Conservation (phyloP, 2,797 vertebrate genomes). For the Anniella stebbinsi region DNA sequence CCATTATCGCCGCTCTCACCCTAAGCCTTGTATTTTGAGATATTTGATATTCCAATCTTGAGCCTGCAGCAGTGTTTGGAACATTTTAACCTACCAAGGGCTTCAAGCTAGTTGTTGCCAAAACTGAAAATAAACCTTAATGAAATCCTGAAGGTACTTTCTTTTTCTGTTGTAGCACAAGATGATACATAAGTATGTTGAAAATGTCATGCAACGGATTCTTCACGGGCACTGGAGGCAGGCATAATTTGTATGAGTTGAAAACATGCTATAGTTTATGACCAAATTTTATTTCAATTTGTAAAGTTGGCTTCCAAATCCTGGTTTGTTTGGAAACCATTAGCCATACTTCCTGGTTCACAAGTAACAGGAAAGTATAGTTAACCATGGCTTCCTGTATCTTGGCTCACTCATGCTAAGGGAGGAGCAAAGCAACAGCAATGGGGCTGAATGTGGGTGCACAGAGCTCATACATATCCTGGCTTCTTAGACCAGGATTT, state of each 20-base stretch:
- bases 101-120: constrained; percentile 33
- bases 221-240: constrained; percentile 45
- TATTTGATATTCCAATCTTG: constrained; percentile 53
- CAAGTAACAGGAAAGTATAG: background rate
- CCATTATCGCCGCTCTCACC: background rate
- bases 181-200: background rate
- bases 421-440: background rate
- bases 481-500: background rate
- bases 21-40: constrained; percentile 42
- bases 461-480: background rate
- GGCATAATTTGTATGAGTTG: constrained; percentile 22
- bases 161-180: constrained; percentile 12
- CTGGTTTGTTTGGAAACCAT: background rate
- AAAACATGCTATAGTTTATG: constrained; percentile 30
- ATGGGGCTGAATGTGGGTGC: background rate
- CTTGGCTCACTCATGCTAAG: background rate
- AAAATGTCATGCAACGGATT: constrained; percentile 10
- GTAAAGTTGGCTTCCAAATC: background rate
- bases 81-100: constrained; percentile 31
- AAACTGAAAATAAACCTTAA: constrained; percentile 40
- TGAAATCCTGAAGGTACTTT: constrained; percentile 15
- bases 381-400: background rate
- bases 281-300: constrained; percentile 48
- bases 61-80: constrained; percentile 28
- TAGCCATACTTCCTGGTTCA: background rate